Conservation (phyloP, 2,113 vertebrate genomes). For the Chaetorhynchus papuensis region DNA sequence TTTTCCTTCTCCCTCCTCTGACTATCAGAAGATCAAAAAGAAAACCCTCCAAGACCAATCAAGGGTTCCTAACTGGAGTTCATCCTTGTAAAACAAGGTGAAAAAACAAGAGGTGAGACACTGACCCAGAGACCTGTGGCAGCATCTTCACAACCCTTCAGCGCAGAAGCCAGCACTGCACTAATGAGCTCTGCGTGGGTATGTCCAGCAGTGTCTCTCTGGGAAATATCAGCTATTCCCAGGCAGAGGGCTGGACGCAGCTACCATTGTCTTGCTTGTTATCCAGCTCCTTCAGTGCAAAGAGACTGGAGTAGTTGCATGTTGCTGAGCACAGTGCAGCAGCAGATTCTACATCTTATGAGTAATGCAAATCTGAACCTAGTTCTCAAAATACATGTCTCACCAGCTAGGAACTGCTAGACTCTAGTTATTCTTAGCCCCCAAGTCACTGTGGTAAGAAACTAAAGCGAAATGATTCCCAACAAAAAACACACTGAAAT, state of each 20-base stretch:
- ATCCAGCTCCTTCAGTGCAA: not conserved
- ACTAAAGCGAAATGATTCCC: not conserved
- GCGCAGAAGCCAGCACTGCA: not conserved
- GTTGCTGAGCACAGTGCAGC: not conserved
- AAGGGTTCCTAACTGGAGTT: not conserved
- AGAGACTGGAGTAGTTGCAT: not conserved
- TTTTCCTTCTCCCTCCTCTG: not conserved
- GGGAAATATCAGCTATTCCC: not conserved
- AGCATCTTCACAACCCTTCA: not conserved
- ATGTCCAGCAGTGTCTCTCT: not conserved
- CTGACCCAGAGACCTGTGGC: not conserved
- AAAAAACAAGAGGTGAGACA: not conserved
- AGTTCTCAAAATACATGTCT: conserved; percentile 23
- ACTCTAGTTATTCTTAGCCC: conserved; percentile 44
- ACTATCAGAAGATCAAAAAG: not conserved
- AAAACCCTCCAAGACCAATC: not conserved
- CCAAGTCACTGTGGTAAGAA: not conserved
- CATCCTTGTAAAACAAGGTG: not conserved
- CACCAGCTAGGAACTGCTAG: conserved; percentile 17
- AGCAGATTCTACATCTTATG: not conserved
- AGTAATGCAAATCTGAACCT: conserved; percentile 8
- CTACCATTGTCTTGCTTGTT: not conserved
- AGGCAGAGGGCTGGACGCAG: not conserved
- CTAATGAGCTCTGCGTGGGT: not conserved
- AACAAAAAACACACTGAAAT: not conserved